Percentiles rank a stretch among this genome's conserved stretches.
These are phyloP conservation scores for Montipora sp. DNA, from an alignment of 64 coral and sea anemone genomes.

Conservation along the genomic window DNA sequence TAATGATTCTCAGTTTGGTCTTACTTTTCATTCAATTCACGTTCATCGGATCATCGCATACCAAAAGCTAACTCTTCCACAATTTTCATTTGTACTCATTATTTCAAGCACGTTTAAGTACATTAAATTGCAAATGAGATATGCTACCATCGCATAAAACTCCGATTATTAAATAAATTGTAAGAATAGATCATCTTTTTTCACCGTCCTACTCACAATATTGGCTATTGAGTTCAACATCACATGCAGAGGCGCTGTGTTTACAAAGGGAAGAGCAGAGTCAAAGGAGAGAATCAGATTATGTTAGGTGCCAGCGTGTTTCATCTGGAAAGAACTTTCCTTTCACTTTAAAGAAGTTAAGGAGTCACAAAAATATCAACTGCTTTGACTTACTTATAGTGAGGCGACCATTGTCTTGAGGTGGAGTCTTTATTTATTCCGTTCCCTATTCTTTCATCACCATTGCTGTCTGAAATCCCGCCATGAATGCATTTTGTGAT, in stretches of 20 bases:
- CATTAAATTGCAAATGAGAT: not conserved
- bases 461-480: slow-evolving; percentile 38
- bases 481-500: slow-evolving; percentile 78
- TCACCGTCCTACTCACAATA: not conserved
- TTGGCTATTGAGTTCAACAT: not conserved
- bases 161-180: too few relatives aligned
- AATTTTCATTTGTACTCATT: not conserved
- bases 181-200: too few relatives aligned
- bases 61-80: slow-evolving; percentile 2
- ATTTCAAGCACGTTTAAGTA: not conserved
- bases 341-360: not conserved
- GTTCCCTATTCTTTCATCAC: slow-evolving; percentile 7
- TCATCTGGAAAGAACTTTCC: not conserved
- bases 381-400: slow-evolving; percentile 49
- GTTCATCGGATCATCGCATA: not conserved
- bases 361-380: not conserved
- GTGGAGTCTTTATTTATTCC: slow-evolving; percentile 84
- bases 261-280: not conserved
- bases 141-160: not conserved
- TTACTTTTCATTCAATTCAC: slow-evolving; percentile 13
- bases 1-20: not conserved
- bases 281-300: not conserved
- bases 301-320: not conserved
- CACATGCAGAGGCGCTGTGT: not conserved
- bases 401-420: slow-evolving; percentile 51